These are phyloP conservation scores for Nesogale talazaci DNA, from an alignment of 2,113 vertebrate genomes.

Conservation along the genomic window DNA sequence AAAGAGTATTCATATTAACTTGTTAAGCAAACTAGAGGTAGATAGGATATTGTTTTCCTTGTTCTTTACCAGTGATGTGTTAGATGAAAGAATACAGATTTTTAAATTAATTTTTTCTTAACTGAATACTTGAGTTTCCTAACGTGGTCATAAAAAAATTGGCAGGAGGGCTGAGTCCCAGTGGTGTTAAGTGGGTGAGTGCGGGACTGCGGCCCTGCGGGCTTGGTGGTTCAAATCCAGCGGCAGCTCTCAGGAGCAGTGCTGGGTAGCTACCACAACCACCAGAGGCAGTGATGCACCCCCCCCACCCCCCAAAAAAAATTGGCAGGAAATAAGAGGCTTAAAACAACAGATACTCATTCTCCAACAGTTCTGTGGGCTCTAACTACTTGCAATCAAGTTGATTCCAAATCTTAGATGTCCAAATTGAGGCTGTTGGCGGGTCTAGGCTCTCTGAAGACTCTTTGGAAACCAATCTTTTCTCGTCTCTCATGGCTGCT, in stretches of 20 bases:
- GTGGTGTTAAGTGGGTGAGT: no score
- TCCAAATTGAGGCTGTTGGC: neutral
- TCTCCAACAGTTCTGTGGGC: neutral
- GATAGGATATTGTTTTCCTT: neutral
- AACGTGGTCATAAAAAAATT: neutral
- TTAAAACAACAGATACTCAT: neutral
- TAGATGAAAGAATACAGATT: neutral
- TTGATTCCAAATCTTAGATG: neutral
- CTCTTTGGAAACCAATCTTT: neutral
- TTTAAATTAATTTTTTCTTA: slow-evolving; percentile 36
- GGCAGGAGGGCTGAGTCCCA: no score
- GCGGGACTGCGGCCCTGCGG: no score
- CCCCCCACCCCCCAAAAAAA: no score
- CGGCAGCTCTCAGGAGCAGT: no score
- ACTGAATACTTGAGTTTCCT: neutral
- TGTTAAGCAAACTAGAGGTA: neutral
- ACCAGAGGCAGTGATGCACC: no score
- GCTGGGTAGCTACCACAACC: no score
- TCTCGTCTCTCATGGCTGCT: neutral
- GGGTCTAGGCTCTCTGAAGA: neutral
- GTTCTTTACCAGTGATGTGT: slow-evolving; percentile 8
- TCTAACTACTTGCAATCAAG: no score
- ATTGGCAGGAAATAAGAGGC: neutral
- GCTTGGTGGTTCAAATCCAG: no score
- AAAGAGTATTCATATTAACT: neutral